Evolutionary conservation across 2,888 invertebrate species (phyloP).

Genomic region (Melanostoma mellinum): DNA sequence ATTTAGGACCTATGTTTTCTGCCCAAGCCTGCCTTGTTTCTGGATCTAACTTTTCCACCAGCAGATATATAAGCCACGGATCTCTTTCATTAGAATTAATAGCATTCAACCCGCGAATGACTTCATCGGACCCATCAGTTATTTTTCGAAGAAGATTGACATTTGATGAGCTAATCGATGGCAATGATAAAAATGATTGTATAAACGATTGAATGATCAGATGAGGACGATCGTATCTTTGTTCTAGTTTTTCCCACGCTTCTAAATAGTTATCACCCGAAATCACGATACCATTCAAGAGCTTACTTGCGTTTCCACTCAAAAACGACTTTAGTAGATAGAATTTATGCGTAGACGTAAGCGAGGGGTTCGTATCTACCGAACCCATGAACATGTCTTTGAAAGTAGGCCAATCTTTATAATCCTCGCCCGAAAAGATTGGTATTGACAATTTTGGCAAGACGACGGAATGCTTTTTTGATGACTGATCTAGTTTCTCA

Average conservation of each 20-base stretch:
- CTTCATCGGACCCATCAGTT: slow-evolving; percentile 54
- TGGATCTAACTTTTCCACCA: slow-evolving; percentile 33
- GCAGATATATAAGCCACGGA: slow-evolving; percentile 40
- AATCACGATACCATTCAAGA: slow-evolving; percentile 7
- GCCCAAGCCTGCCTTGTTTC: slow-evolving; percentile 33
- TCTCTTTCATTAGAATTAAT: slow-evolving; percentile 34
- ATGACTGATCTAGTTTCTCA: not conserved
- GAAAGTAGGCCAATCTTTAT: slow-evolving; percentile 39
- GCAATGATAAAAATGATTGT: slow-evolving; percentile 4
- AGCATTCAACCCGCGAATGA: slow-evolving; percentile 40
- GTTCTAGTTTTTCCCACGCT: slow-evolving; percentile 26
- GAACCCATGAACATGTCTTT: slow-evolving; percentile 23
- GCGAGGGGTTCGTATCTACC: slow-evolving; percentile 6
- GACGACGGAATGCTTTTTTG: not conserved
- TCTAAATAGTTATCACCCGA: slow-evolving; percentile 16
- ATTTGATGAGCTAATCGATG: slow-evolving; percentile 26
- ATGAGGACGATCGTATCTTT: slow-evolving; percentile 14
- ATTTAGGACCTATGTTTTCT: slow-evolving; percentile 11
- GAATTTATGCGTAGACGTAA: slow-evolving; percentile 11
- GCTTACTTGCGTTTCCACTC: slow-evolving; percentile 6
- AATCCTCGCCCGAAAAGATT: slow-evolving; percentile 29
- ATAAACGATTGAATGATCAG: slow-evolving; percentile 32
- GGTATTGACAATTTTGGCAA: slow-evolving; percentile 27
- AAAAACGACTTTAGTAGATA: slow-evolving; percentile 9
- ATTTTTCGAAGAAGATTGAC: slow-evolving; percentile 35